Base-by-base conservation (phyloP, 2,888 invertebrate genomes). In the Polyommatus icarus region DNA sequence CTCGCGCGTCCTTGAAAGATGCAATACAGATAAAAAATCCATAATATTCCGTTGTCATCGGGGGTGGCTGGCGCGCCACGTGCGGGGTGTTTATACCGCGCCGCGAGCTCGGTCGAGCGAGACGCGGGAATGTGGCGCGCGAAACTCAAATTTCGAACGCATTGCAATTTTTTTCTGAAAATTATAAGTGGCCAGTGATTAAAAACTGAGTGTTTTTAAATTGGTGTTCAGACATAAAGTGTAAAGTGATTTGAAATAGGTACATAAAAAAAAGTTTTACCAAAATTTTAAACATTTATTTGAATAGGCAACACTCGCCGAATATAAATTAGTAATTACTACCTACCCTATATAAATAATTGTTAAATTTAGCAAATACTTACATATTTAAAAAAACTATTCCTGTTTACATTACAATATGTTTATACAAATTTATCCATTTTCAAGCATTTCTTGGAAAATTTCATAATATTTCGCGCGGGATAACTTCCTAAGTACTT, bases 61-160 rank as follows among this genome's bases (percentile, higher is more conserved):
- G 83, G 80, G 83, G 84, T 87, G 85, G 87, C 84, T 71, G 82
- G 82, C 82, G 82, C 84, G 89, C 88, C 92, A 92, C 92, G 93
- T 92, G 92, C 89, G 85, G 91, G 90, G 89, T 89, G 88, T 85
- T 88, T 91, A 89, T 89, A 89, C 85, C 89, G 87, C 83, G 84
- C 84, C 88, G 91, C 87, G 89, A 91, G 90, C 90, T 88, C 91
- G 90, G 90, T 88, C 86, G 85, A 85, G 85, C 86, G 86, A 84
- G 80, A 79, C 80, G 80, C 78, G 81, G 80, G 75, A 59, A 77
- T 71, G 71, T 81, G 81, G 78, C 77, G 75, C 78, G 80, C 80
- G 79, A 83, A 82, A 80, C 82, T 82, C 81, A 79, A 81, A 81
- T 80, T 82, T 81, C 80, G 81, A 82, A 82, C 75, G 73, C 67